A percentile compares a stretch with the other conserved stretches of the same genome.
These are phyloP conservation scores for Acridotheres tristis DNA, from an alignment of 2,797 vertebrate genomes.

Conservation along the genomic window DNA sequence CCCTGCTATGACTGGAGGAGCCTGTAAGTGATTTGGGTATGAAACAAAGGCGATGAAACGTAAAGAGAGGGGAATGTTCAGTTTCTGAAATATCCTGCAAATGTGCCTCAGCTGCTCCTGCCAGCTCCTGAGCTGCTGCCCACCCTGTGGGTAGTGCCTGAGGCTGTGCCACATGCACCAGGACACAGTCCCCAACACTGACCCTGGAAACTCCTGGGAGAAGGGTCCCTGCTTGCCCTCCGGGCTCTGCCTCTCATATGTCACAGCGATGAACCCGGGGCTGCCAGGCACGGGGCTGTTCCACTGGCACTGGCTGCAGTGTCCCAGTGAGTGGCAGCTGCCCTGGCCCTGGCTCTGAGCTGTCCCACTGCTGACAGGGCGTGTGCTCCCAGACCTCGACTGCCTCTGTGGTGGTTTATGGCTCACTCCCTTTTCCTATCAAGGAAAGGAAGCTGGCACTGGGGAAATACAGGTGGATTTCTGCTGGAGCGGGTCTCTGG, in stretches of 20 bases:
- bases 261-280: fast-evolving
- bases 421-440: neutral
- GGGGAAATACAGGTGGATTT: neutral
- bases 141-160: neutral
- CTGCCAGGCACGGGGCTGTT: fast-evolving
- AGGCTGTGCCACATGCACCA: neutral
- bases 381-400: fast-evolving
- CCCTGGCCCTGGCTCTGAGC: neutral
- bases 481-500: neutral
- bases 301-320: neutral
- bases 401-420: fast-evolving
- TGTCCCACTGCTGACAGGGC: fast-evolving
- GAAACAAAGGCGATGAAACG: conserved; percentile 57
- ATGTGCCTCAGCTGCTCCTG: neutral
- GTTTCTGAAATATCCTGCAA: neutral
- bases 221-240: neutral
- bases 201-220: neutral
- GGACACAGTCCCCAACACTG: neutral
- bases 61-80: neutral
- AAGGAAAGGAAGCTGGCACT: neutral
- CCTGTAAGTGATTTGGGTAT: conserved; percentile 44
- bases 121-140: neutral
- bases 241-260: fast-evolving
- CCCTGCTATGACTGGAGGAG: conserved; percentile 18
- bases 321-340: neutral